Base-by-base conservation (phyloP, 2,888 invertebrate species). In the Catonia carolina region DNA sequence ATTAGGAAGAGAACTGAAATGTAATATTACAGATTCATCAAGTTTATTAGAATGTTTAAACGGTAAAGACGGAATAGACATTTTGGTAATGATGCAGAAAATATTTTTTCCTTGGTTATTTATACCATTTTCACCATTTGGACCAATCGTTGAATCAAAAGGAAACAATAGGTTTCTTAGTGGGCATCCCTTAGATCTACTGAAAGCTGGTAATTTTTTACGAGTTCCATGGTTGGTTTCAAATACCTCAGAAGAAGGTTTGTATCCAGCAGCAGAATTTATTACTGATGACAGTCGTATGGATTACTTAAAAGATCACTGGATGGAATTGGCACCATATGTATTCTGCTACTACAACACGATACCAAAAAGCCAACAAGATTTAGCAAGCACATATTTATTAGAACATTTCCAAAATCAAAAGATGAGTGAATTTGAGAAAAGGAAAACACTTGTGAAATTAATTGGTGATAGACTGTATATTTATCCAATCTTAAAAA, bases 61-160 rank as follows among this genome's bases (percentile, higher is more conserved):
- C 64, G 72, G 75, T 60, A 76, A 83, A 47, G 79, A 84, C 0
- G 83, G 78, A n/a, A 15, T 53, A n/a, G 31, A 50, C 8, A 54
- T 60, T n/a, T 48, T 60, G 14, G 39, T 31, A n/a, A 47, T 48
- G 12, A 47, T 58, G 14, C 48, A 54, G 23, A 50, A 53, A 2
- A 22, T 50, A 35, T 72, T 71, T 41, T 60, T 78, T 78, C 75
- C 77, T 20, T 80, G 77, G 74, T 69, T 81, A 12, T 83, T 83
- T 65, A 79, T 81, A 69, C 80, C 87, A 59, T 85, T 84, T 68
- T 79, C 84, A 0, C 83, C 85, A 0, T 88, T 88, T 69, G 85
- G 82, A 0, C 85, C 87, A 0, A 84, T 85, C 0, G 74, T 82
- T 0, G 89, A 90, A 65, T 71, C 15, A 2, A 15, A 20, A 20